Percentiles rank a stretch among this genome's conserved stretches.
Conservation (phyloP, 2,888 invertebrate genomes). For the Galerucella calmariensis region DNA sequence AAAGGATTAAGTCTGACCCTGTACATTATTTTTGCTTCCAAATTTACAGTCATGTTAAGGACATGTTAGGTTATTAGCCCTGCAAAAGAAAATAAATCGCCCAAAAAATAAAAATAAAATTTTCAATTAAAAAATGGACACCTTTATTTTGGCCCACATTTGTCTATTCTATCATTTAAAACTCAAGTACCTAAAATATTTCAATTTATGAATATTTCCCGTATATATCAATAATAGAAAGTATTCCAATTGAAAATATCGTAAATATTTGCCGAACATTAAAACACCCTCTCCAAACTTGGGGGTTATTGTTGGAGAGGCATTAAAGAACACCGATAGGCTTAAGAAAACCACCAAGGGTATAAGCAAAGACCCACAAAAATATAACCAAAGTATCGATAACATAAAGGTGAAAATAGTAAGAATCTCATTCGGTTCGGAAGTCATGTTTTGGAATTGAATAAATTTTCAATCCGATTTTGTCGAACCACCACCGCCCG, state of each 20-base stretch:
- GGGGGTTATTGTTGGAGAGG: background rate
- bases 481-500: constrained; percentile 53
- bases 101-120: no score
- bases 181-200: no score
- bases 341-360: background rate
- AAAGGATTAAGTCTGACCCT: no score
- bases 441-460: constrained; percentile 27
- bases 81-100: no score
- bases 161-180: no score
- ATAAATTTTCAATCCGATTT: constrained; percentile 58
- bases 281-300: constrained; percentile 45
- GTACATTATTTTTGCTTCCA: no score
- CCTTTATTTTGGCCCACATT: no score
- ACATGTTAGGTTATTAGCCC: no score
- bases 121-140: no score
- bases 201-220: background rate
- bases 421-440: background rate
- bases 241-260: constrained; percentile 46
- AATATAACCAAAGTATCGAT: background rate
- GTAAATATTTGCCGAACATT: constrained; percentile 53
- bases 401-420: constrained; percentile 11
- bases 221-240: constrained; percentile 39
- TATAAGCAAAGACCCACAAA: background rate
- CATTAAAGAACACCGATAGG: background rate
- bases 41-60: no score